Conservation (phyloP, 1,140 invertebrate genomes). For the Bradysia coprophila region DNA sequence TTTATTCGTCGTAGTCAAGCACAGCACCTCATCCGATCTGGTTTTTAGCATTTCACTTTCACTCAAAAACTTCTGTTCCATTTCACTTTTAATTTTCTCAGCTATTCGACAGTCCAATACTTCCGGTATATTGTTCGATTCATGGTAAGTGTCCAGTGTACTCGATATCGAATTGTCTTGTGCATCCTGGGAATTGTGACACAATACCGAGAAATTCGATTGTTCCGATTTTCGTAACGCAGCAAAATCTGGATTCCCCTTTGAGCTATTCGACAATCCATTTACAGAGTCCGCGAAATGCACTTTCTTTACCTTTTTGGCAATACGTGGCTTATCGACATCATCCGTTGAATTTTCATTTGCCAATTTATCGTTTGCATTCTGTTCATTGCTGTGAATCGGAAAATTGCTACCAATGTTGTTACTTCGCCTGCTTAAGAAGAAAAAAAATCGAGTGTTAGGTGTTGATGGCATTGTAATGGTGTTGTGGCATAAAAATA, state of each 20-base stretch:
- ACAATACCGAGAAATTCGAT: neutral
- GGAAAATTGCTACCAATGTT: neutral
- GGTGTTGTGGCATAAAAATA: too few species aligned
- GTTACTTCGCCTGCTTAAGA: neutral
- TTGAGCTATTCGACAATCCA: conserved; percentile 9
- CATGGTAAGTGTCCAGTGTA: conserved; percentile 4
- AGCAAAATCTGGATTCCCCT: conserved; percentile 7
- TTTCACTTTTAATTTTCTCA: conserved; percentile 23
- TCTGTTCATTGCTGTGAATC: neutral
- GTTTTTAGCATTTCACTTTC: neutral
- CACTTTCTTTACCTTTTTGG: conserved; percentile 20
- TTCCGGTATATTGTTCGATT: conserved; percentile 11
- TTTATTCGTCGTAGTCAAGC: neutral
- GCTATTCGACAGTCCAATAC: conserved; percentile 22
- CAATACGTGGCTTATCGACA: neutral
- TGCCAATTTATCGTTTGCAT: neutral
- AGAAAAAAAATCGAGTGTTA: neutral
- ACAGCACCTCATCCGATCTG: neutral
- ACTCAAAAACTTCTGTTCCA: conserved; percentile 11
- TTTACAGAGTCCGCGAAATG: conserved; percentile 21
- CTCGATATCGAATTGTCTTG: conserved; percentile 6
- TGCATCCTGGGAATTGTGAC: conserved; percentile 4
- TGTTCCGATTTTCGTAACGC: conserved; percentile 6
- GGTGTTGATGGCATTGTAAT: neutral
- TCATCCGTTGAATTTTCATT: neutral